A percentile compares a stretch with the other conserved stretches of the same genome.
Conservation (phyloP, 2,113 vertebrate genomes). For the Lophochroa leadbeateri region DNA sequence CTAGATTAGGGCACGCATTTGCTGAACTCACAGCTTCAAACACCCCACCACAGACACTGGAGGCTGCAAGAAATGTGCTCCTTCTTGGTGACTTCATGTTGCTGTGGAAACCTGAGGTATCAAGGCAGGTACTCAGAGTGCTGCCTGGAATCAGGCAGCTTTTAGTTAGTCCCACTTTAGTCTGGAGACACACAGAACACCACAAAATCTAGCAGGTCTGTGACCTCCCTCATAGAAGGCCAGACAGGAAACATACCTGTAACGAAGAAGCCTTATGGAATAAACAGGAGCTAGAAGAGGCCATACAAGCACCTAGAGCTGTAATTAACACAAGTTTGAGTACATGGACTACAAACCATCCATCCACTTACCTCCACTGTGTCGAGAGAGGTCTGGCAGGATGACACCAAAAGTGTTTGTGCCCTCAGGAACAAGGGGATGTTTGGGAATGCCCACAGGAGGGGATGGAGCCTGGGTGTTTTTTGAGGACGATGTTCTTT, state of each 20-base stretch:
- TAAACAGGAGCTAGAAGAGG: background rate
- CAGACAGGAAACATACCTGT: background rate
- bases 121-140: background rate
- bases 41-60: accelerated
- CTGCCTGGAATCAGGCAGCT: background rate
- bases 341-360: background rate
- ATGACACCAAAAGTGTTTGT: slow-evolving; percentile 86
- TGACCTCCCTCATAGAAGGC: background rate
- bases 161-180: background rate
- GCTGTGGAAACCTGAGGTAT: background rate
- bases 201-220: background rate
- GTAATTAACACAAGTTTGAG: background rate
- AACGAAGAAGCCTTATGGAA: background rate
- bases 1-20: background rate
- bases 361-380: slow-evolving; percentile 84
- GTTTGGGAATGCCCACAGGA: slow-evolving; percentile 74
- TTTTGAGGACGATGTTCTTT: slow-evolving; percentile 82
- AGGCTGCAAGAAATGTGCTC: background rate
- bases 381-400: slow-evolving; percentile 75
- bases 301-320: background rate
- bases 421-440: slow-evolving; percentile 76
- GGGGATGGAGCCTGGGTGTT: slow-evolving; percentile 82
- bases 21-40: background rate
- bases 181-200: background rate
- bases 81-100: background rate